A percentile compares a stretch with the other conserved stretches of the same genome.
phyloP scores from a whole-genome alignment of 2,113 vertebrate genomes.

The Beaufortia kweichowensis region DNA sequence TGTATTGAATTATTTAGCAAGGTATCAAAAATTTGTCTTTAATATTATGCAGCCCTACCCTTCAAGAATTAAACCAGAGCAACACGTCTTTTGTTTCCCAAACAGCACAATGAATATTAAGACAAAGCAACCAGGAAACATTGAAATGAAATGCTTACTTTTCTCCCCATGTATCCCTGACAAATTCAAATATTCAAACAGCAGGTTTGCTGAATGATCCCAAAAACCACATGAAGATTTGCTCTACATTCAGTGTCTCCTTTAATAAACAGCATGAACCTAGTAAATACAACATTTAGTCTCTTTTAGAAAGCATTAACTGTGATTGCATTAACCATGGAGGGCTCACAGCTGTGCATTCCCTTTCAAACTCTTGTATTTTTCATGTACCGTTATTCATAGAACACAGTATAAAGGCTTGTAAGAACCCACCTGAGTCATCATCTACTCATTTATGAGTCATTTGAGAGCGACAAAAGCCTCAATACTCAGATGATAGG shows the following conservation, averaged over 20 bases:
- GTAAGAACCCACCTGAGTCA: constrained; percentile 16
- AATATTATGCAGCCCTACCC: too few relatives aligned
- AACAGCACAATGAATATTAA: neutral
- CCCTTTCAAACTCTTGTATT: neutral
- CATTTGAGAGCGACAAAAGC: constrained; percentile 29
- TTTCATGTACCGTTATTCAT: neutral
- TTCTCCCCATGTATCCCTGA: neutral
- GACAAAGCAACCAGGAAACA: neutral
- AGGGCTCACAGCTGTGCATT: constrained; percentile 1
- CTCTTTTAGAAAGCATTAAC: constrained; percentile 5
- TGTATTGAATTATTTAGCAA: too few relatives aligned
- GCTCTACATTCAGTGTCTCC: constrained; percentile 1
- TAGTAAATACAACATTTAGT: constrained; percentile 3
- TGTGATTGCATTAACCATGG: neutral
- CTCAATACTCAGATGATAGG: neutral
- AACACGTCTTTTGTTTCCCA: neutral
- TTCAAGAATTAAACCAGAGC: too few relatives aligned
- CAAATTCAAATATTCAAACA: constrained; percentile 16
- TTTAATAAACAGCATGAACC: constrained; percentile 3
- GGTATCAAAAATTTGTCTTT: too few relatives aligned
- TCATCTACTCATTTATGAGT: constrained; percentile 20
- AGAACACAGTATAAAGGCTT: constrained; percentile 1
- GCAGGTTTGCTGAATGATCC: constrained; percentile 19
- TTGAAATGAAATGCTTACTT: neutral
- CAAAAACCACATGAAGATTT: constrained; percentile 20